A percentile compares a stretch with the other conserved stretches of the same genome.
Evolutionary conservation across 2,113 vertebrate species (phyloP).

Genomic region (Sus scrofa): T2T-Sscrofa CM000817.6:172480501-172481000

Average conservation of each 20-base stretch:
- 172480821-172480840: constrained; percentile 8
- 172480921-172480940: neutral
- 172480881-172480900: neutral
- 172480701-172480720: neutral
- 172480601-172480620: neutral
- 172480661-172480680: neutral
- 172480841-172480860: neutral
- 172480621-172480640: neutral
- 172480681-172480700: neutral
- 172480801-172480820: neutral
- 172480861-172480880: constrained; percentile 6
- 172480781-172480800: neutral
- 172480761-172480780: neutral
- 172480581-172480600: neutral
- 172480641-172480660: neutral
- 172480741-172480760: neutral
- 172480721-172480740: neutral
- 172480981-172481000: neutral
- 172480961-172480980: neutral
- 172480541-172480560: neutral
- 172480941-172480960: neutral
- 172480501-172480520: neutral
- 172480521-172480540: neutral
- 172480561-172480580: neutral
- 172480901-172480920: neutral